A percentile compares a stretch with the other conserved stretches of the same genome.
phyloP scores from a whole-genome alignment of 2,888 invertebrate species.

The Apamea sordens region DNA sequence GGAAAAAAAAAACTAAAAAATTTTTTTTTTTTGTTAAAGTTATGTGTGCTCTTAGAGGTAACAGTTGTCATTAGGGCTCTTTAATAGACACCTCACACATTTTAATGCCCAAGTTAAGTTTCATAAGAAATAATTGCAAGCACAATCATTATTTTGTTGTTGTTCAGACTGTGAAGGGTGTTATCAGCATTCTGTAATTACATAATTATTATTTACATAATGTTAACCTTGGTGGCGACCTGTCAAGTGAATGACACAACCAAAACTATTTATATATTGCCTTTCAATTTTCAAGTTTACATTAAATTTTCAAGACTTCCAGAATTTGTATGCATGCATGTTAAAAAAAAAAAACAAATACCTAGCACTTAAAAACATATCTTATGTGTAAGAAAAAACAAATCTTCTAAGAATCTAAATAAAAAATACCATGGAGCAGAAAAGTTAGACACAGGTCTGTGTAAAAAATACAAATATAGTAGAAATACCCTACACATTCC shows the following conservation, averaged over 20 bases:
- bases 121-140: background rate
- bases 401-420: constrained; percentile 1
- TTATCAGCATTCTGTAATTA: constrained; percentile 39
- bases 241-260: constrained; percentile 13
- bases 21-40: too few relatives aligned
- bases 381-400: background rate
- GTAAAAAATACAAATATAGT: too few relatives aligned
- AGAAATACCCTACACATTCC: too few relatives aligned
- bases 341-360: background rate
- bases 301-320: background rate
- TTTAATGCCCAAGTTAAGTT: background rate
- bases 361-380: too few relatives aligned
- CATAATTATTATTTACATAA: constrained; percentile 44
- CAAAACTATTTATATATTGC: background rate
- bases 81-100: too few relatives aligned
- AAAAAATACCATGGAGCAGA: too few relatives aligned
- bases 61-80: background rate
- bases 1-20: background rate
- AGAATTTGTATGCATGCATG: background rate
- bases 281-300: constrained; percentile 7
- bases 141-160: constrained; percentile 2
- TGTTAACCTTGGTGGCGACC: constrained; percentile 47
- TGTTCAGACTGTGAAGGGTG: background rate
- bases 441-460: too few relatives aligned
- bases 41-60: background rate